Evolutionary conservation across 1,140 invertebrate species (phyloP), one percentile per base, ranked within the genome.

Genomic region (Coelopa frigida): DNA sequence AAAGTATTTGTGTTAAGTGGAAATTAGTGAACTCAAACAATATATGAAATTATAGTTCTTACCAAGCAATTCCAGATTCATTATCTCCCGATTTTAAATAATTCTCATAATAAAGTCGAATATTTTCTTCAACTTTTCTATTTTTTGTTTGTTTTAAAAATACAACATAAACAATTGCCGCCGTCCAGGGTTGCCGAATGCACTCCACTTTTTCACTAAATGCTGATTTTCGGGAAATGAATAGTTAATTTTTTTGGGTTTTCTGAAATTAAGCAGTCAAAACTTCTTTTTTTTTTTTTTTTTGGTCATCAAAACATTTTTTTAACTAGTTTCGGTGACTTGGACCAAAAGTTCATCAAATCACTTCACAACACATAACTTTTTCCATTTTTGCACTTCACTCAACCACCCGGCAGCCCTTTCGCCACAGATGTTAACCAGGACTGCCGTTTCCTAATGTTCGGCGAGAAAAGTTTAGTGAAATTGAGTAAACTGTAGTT

Each of bases 61-160:
- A 83, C 83, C 83, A 46, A 87, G 70, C 51, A 87, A 65, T 72
- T 86, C 84, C 52, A 87, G 77, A 79, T 87, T 87, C 83, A 85
- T 85, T 18, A 12, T 44, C 7, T 29, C n/a, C 27, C 27, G n/a
- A 29, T 7, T n/a, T 7, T n/a, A n/a, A 7, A 29, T 8, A 29
- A 29, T n/a, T 8, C 27, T 29, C n/a, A 7, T 8, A 29, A 29
- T 29, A 8, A n/a, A 8, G 32, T 46, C 36, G 33, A 33, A 42
- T 7, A 32, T 14, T 46, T 47, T 50, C 52, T 52, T 55, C 31
- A 39, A 46, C 46, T 43, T 43, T 43, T 22, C 5, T 15, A 43
- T 32, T 26, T n/a, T 32, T 20, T 27, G 26, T 12, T 31, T 20
- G 14, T 11, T 43, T 27, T 24, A 7, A 43, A n/a, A 43, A n/a